phyloP scores from a whole-genome alignment of 2,797 vertebrate species.

The Protonibea diacanthus region DNA sequence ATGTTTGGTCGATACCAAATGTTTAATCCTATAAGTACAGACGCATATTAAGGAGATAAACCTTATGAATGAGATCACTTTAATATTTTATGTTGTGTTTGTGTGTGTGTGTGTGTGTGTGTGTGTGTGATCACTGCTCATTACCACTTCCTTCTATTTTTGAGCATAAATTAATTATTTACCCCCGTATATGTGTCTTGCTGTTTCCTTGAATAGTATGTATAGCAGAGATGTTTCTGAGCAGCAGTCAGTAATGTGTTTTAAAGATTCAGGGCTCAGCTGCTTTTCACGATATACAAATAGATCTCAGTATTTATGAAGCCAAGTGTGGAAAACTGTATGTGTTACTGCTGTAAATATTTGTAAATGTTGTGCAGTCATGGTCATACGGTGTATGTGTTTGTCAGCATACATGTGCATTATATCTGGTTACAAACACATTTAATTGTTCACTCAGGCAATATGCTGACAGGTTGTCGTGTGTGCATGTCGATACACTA shows the following conservation, averaged over 20 bases:
- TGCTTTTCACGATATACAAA: background rate
- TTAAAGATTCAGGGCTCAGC: background rate
- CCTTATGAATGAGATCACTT: slow-evolving; percentile 29
- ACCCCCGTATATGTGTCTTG: background rate
- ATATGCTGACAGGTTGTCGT: background rate
- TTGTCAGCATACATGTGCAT: background rate
- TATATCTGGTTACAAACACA: background rate
- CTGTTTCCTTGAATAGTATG: slow-evolving; percentile 16
- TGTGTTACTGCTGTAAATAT: slow-evolving; percentile 15
- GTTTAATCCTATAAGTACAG: slow-evolving; percentile 34
- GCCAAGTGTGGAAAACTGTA: background rate
- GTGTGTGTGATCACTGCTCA: slow-evolving; percentile 17
- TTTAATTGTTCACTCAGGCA: slow-evolving; percentile 5
- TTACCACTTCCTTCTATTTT: slow-evolving; percentile 41
- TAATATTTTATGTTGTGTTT: slow-evolving; percentile 38
- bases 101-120: no score
- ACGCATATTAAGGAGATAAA: slow-evolving; percentile 39
- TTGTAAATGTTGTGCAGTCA: slow-evolving; percentile 11
- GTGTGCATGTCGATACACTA: slow-evolving; percentile 38
- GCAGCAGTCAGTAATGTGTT: background rate
- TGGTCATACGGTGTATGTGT: slow-evolving; percentile 10
- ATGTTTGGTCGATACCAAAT: slow-evolving; percentile 24
- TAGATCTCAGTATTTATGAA: background rate
- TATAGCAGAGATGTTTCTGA: slow-evolving; percentile 14
- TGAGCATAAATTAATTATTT: slow-evolving; percentile 41